Evolutionary conservation across 2,888 invertebrate species (phyloP), one percentile per base, ranked within the genome.

Genomic region (Rhagophthalmus giganteus): DNA sequence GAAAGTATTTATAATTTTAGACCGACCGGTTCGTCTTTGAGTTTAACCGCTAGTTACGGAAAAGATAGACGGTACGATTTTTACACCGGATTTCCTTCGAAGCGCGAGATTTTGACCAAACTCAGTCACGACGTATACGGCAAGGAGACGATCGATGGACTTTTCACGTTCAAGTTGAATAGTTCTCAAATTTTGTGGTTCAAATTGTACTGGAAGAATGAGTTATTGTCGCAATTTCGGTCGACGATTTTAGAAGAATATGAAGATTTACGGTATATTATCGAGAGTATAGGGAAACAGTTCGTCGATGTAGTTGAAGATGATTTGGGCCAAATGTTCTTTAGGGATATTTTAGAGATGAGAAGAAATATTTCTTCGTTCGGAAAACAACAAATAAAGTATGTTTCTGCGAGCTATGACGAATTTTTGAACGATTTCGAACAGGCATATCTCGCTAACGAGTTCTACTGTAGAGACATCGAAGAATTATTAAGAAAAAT

Each of bases 381-480:
- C 11, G 68, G 70, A 13, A 77, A 78, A 53, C 77, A 77, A 39
- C 69, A 77, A 4, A 61, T 77, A 0, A 76, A 76, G 0, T 79
- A 77, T 52, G 55, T 79, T 1, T 69, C 70, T n/a, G 78, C 79
- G 54, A 79, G 79, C 54, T 71, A 73, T 0, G 61, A 60, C 1
- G 59, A 75, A n/a, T 26, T 76, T 0, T 67, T 74, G 24, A 67
- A 73, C 10, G 73, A 78, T 16, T 52, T 79, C 1, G 70, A 71
- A 31, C 75, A 76, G 10, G 74, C 75, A 32, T 78, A 77, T 45
- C 73, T 76, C 48, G 66, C 70, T 0, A 70, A 76, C 31, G 72
- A 78, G 1, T 78, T 78, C 1, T 78, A 76, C 52, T 76, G 76
- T 46, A 70, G 74, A 37, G 77, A 77, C 54, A 57, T 78, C 3